Evolutionary conservation across 2,113 vertebrate species (phyloP).

Genomic region (Chaetorhynchus papuensis): DNA sequence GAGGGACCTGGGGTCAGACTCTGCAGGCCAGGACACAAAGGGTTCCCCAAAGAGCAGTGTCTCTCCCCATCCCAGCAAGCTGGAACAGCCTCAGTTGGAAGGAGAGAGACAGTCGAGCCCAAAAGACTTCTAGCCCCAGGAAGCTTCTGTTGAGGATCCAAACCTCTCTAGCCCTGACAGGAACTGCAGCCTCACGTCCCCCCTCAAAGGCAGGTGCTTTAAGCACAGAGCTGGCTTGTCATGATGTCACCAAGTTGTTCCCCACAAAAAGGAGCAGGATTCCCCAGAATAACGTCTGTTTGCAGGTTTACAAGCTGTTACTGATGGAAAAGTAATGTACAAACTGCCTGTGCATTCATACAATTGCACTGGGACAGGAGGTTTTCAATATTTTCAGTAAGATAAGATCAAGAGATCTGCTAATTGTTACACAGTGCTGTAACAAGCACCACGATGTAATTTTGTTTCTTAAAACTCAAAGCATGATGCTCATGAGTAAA

Average conservation of each 20-base stretch:
- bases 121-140: background rate
- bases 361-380: background rate
- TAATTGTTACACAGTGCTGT: background rate
- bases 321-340: background rate
- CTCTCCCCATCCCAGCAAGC: background rate
- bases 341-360: background rate
- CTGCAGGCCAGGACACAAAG: rapidly evolving
- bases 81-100: rapidly evolving
- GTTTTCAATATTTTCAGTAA: background rate
- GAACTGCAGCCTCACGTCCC: background rate
- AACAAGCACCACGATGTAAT: background rate
- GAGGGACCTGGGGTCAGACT: background rate
- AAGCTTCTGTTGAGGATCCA: background rate
- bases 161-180: background rate
- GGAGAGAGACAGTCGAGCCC: rapidly evolving
- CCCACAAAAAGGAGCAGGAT: background rate
- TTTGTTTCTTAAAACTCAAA: background rate
- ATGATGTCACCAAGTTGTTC: background rate
- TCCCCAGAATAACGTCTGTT: background rate
- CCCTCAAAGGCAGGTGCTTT: background rate
- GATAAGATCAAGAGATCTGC: background rate
- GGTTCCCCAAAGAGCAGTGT: rapidly evolving
- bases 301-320: background rate
- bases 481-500: background rate
- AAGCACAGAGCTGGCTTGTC: background rate